These are phyloP conservation scores for Carterocephalus palaemon DNA, from an alignment of 2,888 invertebrate species.

Conservation along the genomic window DNA sequence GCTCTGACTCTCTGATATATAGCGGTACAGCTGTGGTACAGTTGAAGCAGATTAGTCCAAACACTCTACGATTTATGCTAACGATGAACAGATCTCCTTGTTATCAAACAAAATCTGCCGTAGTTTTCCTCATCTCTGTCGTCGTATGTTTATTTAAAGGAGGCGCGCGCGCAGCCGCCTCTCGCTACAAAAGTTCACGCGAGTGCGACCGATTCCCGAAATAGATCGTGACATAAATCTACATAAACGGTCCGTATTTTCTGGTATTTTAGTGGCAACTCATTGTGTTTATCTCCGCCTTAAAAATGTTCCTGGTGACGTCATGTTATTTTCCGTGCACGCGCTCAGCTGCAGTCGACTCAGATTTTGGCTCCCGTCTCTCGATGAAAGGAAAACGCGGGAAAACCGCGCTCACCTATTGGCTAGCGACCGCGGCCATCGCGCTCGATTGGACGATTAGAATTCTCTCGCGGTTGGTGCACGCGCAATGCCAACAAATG, in stretches of 20 bases:
- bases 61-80: slow-evolving; percentile 13
- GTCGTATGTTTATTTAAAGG: slow-evolving; percentile 37
- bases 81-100: slow-evolving; percentile 17
- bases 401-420: slow-evolving; percentile 8
- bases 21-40: neutral
- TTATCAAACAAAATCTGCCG: slow-evolving; percentile 20
- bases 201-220: slow-evolving; percentile 54
- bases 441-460: slow-evolving; percentile 3
- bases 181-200: slow-evolving; percentile 55
- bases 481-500: slow-evolving; percentile 11
- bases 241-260: slow-evolving; percentile 69
- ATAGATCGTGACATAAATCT: slow-evolving; percentile 74
- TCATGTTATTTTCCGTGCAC: slow-evolving; percentile 23
- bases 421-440: slow-evolving; percentile 1
- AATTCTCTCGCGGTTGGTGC: slow-evolving; percentile 12
- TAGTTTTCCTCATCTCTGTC: slow-evolving; percentile 25
- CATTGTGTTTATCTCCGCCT: slow-evolving; percentile 41
- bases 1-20: too few relatives aligned
- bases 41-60: neutral
- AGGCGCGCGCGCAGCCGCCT: slow-evolving; percentile 43
- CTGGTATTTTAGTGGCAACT: slow-evolving; percentile 55
- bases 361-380: slow-evolving; percentile 2
- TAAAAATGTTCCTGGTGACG: slow-evolving; percentile 27
- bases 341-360: neutral
- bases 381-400: slow-evolving; percentile 16